Base-by-base conservation (phyloP, 1,140 invertebrate species). In the Drosophila melanica region DNA sequence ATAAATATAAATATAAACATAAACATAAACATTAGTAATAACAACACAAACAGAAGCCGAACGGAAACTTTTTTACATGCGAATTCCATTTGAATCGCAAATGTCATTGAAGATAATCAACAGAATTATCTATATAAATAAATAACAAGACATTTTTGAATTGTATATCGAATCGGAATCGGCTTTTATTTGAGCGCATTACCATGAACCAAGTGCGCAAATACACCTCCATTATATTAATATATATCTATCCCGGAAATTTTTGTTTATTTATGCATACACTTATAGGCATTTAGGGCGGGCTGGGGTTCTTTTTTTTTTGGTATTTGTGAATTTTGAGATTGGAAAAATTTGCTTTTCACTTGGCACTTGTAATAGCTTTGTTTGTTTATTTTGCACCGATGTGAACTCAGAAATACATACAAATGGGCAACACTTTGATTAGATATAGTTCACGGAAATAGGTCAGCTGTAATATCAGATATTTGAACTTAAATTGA, bases 91-190 rank as follows among this genome's bases (percentile, higher is more conserved):
- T 27, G 51, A 41, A 65, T 55, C 59, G 33, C 55, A 47, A 63
- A 62, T 70, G 66, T 75, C 75, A 78, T 71, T 75, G 66, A 66
- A 69, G 33, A 66, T 78, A 75, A 78, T 71, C 44, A 60, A 53
- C 23, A 51, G 48, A 75, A 78, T 78, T 70, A 66, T 75, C 62
- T 71, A 75, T 57, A 75, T 71, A 75, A 78, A 78, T 71, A 78
- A 75, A 71, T 62, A 75, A 58, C 51, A 64, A 45, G 27, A 68
- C 30, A 58, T 66, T 55, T 18, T 59, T n/a, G 35, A 47, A 48
- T 51, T 50, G 10, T 18, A 7, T 12, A 39, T 27, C 20, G n/a
- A 14, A 23, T 20, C 35, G 12, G 11, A 4, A 39, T 66, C 18
- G 18, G 63, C 30, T 67, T 16, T 47, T 73, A 73, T 73, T 54